Percentiles rank a stretch among this genome's conserved stretches.
Conservation (phyloP, 1,140 invertebrate species). For the Kradibia gibbosae region DNA sequence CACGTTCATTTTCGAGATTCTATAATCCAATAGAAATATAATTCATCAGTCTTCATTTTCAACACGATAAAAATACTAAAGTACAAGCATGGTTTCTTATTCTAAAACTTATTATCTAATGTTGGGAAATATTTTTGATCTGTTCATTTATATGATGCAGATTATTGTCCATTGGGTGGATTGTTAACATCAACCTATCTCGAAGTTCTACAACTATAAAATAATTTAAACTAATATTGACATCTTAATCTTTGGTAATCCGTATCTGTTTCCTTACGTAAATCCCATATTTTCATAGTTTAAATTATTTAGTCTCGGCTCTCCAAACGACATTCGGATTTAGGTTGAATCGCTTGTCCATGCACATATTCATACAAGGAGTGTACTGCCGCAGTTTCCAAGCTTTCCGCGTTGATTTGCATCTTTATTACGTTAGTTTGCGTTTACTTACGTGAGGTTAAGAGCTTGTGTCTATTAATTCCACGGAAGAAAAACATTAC, state of each 20-base stretch:
- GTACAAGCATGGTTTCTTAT: background rate
- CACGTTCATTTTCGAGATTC: too few relatives aligned
- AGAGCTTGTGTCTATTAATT: constrained; percentile 26
- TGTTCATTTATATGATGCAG: background rate
- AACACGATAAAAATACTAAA: too few relatives aligned
- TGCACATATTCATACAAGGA: background rate
- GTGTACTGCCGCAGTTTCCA: background rate
- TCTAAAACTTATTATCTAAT: background rate
- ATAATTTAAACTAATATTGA: constrained; percentile 10
- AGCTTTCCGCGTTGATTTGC: constrained; percentile 42
- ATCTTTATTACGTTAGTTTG: constrained; percentile 31
- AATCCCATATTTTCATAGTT: background rate
- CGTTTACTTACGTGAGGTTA: constrained; percentile 18
- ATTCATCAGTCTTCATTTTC: too few relatives aligned
- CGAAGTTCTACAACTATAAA: background rate
- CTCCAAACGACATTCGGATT: background rate
- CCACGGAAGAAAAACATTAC: background rate
- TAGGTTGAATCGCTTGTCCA: background rate
- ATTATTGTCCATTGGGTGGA: background rate
- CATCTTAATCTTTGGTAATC: constrained; percentile 13
- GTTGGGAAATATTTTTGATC: background rate
- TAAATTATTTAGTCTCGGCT: background rate
- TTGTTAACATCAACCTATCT: background rate
- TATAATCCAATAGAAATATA: too few relatives aligned
- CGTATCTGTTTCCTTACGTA: background rate